A percentile compares a stretch with the other conserved stretches of the same genome.
phyloP scores from a whole-genome alignment of 1,140 invertebrate genomes.

The Lineus longissimus region DNA sequence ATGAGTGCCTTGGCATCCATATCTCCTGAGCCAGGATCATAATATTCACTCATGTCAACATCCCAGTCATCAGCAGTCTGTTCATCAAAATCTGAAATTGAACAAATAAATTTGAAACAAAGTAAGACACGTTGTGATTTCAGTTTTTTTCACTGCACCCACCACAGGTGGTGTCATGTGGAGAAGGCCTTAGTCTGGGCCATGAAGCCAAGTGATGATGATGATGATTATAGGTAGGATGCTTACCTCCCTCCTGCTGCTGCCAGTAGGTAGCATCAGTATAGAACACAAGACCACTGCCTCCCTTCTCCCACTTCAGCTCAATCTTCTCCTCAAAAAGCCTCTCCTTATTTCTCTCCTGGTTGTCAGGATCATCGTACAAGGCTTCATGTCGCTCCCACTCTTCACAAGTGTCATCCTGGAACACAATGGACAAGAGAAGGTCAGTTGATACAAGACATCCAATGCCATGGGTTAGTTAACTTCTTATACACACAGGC shows the following conservation, averaged over 20 bases:
- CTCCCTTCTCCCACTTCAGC: slow-evolving; percentile 64
- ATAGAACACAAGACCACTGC: slow-evolving; percentile 63
- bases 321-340: slow-evolving; percentile 63
- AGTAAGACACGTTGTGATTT: too few relatives aligned
- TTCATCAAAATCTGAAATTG: slow-evolving; percentile 59
- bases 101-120: neutral
- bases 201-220: neutral
- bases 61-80: slow-evolving; percentile 63
- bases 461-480: neutral
- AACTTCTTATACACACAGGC: neutral
- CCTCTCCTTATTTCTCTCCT: slow-evolving; percentile 53
- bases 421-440: neutral
- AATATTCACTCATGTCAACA: slow-evolving; percentile 62
- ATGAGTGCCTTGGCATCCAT: slow-evolving; percentile 55
- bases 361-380: slow-evolving; percentile 59
- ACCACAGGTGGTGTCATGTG: too few relatives aligned
- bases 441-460: neutral
- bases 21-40: slow-evolving; percentile 56
- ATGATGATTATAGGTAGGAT: neutral
- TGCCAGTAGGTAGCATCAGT: slow-evolving; percentile 64
- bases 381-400: slow-evolving; percentile 61
- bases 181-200: neutral
- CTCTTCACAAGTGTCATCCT: slow-evolving; percentile 51
- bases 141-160: too few relatives aligned
- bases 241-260: slow-evolving; percentile 51